phyloP scores from a whole-genome alignment of 2,113 vertebrate species.

The Takifugu bimaculatus region DNA sequence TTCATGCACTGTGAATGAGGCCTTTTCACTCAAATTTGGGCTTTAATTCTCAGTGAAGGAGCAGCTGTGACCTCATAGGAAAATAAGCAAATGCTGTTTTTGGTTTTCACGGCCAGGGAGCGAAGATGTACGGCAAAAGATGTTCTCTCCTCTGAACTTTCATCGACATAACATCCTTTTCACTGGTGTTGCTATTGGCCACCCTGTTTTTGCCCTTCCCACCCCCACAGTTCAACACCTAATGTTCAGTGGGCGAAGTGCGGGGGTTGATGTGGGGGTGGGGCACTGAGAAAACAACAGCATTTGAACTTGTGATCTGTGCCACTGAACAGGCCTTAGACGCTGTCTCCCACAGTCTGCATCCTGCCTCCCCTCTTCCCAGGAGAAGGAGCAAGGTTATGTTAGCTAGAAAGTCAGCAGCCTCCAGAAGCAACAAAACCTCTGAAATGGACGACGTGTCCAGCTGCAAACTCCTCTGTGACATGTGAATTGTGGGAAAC shows the following conservation, averaged over 20 bases:
- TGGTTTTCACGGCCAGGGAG: too few relatives aligned
- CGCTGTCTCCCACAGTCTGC: slow-evolving; percentile 35
- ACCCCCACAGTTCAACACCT: not conserved
- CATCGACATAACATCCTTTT: not conserved
- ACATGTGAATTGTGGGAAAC: not conserved
- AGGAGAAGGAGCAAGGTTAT: slow-evolving; percentile 14
- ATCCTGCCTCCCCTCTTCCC: slow-evolving; percentile 27
- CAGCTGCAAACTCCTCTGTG: slow-evolving; percentile 7
- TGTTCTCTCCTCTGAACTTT: too few relatives aligned
- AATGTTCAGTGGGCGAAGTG: not conserved
- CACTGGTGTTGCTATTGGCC: not conserved
- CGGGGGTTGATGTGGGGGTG: not conserved
- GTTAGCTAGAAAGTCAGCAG: slow-evolving; percentile 8
- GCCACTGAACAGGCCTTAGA: slow-evolving; percentile 5
- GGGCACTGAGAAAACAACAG: slow-evolving; percentile 17
- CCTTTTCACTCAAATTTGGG: too few relatives aligned
- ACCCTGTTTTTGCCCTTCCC: not conserved
- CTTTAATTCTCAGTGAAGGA: too few relatives aligned
- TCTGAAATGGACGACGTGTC: not conserved
- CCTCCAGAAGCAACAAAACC: slow-evolving; percentile 5
- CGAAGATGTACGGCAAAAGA: too few relatives aligned
- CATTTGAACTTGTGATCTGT: not conserved
- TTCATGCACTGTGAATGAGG: too few relatives aligned
- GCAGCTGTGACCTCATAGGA: too few relatives aligned
- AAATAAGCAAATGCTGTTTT: too few relatives aligned